Base-by-base conservation (phyloP, 64 coral and sea anemone genomes). In the Porites lutea region DNA sequence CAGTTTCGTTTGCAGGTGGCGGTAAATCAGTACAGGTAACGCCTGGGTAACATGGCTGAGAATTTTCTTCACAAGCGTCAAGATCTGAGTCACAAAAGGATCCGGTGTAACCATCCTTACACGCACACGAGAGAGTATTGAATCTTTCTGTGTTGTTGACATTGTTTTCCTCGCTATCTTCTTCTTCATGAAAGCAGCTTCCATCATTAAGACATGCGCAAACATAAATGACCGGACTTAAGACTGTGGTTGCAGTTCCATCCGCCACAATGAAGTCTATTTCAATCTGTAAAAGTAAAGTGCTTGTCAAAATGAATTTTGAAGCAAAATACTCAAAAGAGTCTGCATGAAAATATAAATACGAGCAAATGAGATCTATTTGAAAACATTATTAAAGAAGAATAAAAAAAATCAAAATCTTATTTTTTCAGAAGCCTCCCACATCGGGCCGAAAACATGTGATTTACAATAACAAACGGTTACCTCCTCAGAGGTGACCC, bases 51-150 rank as follows among this genome's bases (percentile, higher is more conserved):
- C 91, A 93, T 22, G 91, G 91, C 7, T 93, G 73, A 4, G 54
- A 57, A 79, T 93, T 93, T 49, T 76, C 72, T 22, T 77, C 83
- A 45, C 91, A 93, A 11, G 91, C 91, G 71, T 93, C 91, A 14
- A 93, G 72, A 55, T 93, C 91, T 49, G 10, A 66, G 3, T 86
- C 82, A 60, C 91, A 93, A 20, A 70, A 71, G 18, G 72, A 62
- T 1, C 91, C 91, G 0, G 82, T 87, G 46, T 57, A 93, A 59
- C 91, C 91, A 93, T 72, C 70, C 23, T 16, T 4, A 71, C 91
- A 93, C 4, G 13, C 14, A 48, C 91, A 93, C 3, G 72, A 47
- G 51, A 87, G 61, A 9, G 87, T 54, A 10, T 16, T 59, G 82
- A 87, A 93, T 12, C 49, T 89, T 2, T 8, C 37, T 57, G 49